Percentiles rank a stretch among this genome's conserved stretches.
phyloP scores from a whole-genome alignment of 1,140 invertebrate species.

The Caenorhabditis brenneri region DNA sequence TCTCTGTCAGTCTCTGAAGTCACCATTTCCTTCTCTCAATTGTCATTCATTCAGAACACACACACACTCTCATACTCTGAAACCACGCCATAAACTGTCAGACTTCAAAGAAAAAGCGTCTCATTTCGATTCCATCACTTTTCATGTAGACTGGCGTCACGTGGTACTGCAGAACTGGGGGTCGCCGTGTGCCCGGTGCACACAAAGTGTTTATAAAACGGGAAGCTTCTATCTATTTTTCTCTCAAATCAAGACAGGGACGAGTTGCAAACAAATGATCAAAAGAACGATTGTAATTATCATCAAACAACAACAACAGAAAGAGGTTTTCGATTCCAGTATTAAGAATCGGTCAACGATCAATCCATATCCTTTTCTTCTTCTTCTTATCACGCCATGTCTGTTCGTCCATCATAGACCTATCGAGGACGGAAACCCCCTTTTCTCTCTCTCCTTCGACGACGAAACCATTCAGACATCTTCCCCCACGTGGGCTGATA shows the following conservation, averaged over 20 bases:
- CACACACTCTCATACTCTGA: background rate
- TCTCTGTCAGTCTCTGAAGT: background rate
- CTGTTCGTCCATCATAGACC: background rate
- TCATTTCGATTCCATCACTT: conserved; percentile 5
- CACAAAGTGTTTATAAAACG: background rate
- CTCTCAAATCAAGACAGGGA: background rate
- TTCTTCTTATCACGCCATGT: conserved; percentile 13
- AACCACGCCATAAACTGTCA: conserved; percentile 6
- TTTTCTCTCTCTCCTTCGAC: background rate
- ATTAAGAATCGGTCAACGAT: background rate
- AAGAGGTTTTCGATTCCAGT: background rate
- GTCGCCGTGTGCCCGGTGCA: background rate
- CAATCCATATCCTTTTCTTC: background rate
- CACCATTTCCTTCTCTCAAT: background rate
- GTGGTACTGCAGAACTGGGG: background rate
- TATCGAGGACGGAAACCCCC: conserved; percentile 1
- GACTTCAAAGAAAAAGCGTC: background rate
- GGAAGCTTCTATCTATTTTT: background rate
- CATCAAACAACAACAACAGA: background rate
- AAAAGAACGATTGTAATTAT: background rate
- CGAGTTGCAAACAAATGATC: background rate
- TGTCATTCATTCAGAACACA: background rate
- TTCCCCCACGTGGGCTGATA: conserved; percentile 22
- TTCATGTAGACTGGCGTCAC: background rate
- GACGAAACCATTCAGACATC: conserved; percentile 17